These are phyloP conservation scores for Gonatopus flavifemur DNA, from an alignment of 1,140 invertebrate genomes.

Conservation along the genomic window DNA sequence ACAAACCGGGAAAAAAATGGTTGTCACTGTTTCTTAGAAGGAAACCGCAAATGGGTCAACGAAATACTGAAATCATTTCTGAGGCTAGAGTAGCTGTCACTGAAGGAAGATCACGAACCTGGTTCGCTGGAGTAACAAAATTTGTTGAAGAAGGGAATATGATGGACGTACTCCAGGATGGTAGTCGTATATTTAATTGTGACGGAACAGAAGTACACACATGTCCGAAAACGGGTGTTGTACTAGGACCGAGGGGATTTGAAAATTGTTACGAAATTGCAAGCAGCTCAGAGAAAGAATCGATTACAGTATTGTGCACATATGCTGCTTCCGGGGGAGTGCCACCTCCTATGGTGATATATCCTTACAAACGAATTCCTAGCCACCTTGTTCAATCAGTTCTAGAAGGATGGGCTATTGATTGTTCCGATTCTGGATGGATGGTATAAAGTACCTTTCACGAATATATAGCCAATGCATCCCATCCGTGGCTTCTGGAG, in stretches of 20 bases:
- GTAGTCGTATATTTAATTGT: slow-evolving; percentile 39
- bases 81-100: slow-evolving; percentile 35
- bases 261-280: slow-evolving; percentile 42
- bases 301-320: slow-evolving; percentile 39
- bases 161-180: slow-evolving; percentile 32
- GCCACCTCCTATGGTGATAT: slow-evolving; percentile 35
- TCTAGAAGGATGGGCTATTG: slow-evolving; percentile 31
- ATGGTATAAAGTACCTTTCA: slow-evolving; percentile 37
- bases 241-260: slow-evolving; percentile 37
- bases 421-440: slow-evolving; percentile 33
- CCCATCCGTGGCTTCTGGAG: slow-evolving; percentile 32
- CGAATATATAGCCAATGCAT: slow-evolving; percentile 41
- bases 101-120: slow-evolving; percentile 31
- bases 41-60: slow-evolving; percentile 37
- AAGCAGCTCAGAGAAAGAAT: slow-evolving; percentile 40
- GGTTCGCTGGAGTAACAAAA: slow-evolving; percentile 27
- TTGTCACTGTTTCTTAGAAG: slow-evolving; percentile 43
- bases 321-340: slow-evolving; percentile 31
- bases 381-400: slow-evolving; percentile 5
- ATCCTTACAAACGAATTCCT: slow-evolving; percentile 23
- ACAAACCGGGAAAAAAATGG: slow-evolving; percentile 46
- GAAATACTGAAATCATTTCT: slow-evolving; percentile 39
- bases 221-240: slow-evolving; percentile 38
- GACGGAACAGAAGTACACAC: slow-evolving; percentile 43
- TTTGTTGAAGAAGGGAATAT: slow-evolving; percentile 22